Evolutionary conservation across 2,797 vertebrate genomes (phyloP), one percentile per base, ranked within the genome.

Genomic region (Lemur catta): DNA sequence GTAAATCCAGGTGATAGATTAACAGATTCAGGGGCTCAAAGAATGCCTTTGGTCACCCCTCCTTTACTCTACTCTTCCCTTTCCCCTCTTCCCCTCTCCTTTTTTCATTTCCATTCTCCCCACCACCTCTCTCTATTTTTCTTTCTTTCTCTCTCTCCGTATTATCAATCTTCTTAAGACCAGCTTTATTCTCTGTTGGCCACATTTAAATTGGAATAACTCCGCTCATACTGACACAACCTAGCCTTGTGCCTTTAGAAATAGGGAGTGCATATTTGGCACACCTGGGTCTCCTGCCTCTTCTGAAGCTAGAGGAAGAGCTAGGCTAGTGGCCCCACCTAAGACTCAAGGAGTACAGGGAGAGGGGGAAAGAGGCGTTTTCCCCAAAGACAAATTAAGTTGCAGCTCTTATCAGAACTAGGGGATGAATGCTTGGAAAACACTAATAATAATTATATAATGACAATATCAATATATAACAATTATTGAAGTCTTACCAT

Each of bases 91-190:
- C 13, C 9, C 13, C 18, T 1, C 46, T 18, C 35, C 14, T 75
- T 18, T 28, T 30, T 13, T 17, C 30, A 30, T 63, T 33, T 33
- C 12, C 57, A 30, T 0, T 1, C n/a, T n/a, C 2, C 1, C 2
- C 35, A 2, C 4, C 3, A 2, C 7, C 26, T 0, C 11, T 15
- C 4, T 1, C 26, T 18, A 9, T 57, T 0, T 28, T 15, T 59
- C 38, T 57, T 0, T 14, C 35, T 1, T 6, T 17, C 6, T 33
- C 4, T 7, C 15, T 35, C 4, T 76, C 0, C 11, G 5, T 41
- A 6, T 67, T 48, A 48, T 14, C 46, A 33, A 7, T 17, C n/a
- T n/a, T 43, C 28, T 12, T 17, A 43, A 38, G 0, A 14, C 55
- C 6, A 33, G 2, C 4, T 61, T 86, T 18, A 28, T 11, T 52